These are phyloP conservation scores for Pangasianodon hypophthalmus DNA, from an alignment of 2,113 vertebrate genomes.

Conservation along the genomic window DNA sequence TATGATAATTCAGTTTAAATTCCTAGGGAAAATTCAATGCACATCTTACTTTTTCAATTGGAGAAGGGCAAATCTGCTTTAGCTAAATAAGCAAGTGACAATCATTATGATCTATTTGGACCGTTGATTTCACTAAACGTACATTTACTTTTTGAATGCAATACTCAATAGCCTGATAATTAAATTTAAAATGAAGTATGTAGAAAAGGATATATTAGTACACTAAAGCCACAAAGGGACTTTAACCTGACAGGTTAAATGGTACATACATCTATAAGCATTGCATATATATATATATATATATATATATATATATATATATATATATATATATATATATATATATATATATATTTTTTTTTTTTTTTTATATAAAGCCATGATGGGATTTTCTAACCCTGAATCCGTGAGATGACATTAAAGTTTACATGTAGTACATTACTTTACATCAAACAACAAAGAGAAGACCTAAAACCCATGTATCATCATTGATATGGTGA, in stretches of 20 bases:
- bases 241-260: background rate
- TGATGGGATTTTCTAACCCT: background rate
- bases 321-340: background rate
- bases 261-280: background rate
- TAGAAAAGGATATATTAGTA: background rate
- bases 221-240: background rate
- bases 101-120: background rate
- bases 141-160: background rate
- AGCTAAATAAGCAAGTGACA: background rate
- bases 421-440: background rate
- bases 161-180: background rate
- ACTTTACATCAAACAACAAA: background rate
- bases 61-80: background rate
- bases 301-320: background rate
- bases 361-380: background rate
- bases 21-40: background rate
- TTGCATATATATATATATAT: background rate
- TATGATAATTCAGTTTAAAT: slow-evolving; percentile 9
- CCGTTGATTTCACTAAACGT: slow-evolving; percentile 1
- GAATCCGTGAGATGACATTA: background rate
- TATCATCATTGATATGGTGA: background rate
- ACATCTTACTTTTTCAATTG: background rate
- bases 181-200: slow-evolving; percentile 14
- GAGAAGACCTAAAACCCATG: background rate
- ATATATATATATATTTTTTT: background rate